Base-by-base conservation (phyloP, 2,113 vertebrate species). In the Pheucticus melanocephalus region DNA sequence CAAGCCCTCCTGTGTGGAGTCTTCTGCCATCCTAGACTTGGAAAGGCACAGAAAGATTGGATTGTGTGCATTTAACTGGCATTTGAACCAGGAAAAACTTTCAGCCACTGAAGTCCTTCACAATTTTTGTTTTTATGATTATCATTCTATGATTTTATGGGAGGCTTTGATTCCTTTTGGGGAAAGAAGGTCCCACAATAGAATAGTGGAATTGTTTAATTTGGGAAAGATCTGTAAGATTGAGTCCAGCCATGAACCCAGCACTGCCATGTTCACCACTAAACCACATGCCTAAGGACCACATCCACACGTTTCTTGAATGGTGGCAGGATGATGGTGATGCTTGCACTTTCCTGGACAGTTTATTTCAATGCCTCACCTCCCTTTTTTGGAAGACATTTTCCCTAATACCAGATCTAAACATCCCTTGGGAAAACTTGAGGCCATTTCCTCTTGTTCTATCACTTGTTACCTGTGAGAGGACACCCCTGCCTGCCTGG, bases 1-100 rank as follows among this genome's bases (percentile, higher is more conserved):
- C 21, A 72, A 3, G 10, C 24, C 57, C 53, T 59, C 70, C 60
- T 0, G 0, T n/a, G 12, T 20, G 0, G 1, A 42, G 12, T n/a
- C 30, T 54, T 2, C 45, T 64, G 57, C 51, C 7, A 2, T 65
- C 40, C 40, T 22, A 39, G 42, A 6, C 57, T 45, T n/a, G 31
- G 70, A 56, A 88, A 75, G 33, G 57, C 68, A 57, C 54, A 78
- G 60, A 35, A 75, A 35, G 19, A 2, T 91, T 54, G 0, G 2
- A 24, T 24, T 75, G n/a, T 0, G 0, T 79, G 73, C 3, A 2
- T 90, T 95, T 82, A 53, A 53, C 44, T 9, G 1, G 15, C 44
- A 66, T 75, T 45, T 56, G 61, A 82, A 59, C 21, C 12, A 63
- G 53, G 47, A 71, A 66, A 60, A 8, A 5, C 3, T 51, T 87